Base-by-base conservation (phyloP, 2,888 invertebrate species). In the Harpalus rubripes region DNA sequence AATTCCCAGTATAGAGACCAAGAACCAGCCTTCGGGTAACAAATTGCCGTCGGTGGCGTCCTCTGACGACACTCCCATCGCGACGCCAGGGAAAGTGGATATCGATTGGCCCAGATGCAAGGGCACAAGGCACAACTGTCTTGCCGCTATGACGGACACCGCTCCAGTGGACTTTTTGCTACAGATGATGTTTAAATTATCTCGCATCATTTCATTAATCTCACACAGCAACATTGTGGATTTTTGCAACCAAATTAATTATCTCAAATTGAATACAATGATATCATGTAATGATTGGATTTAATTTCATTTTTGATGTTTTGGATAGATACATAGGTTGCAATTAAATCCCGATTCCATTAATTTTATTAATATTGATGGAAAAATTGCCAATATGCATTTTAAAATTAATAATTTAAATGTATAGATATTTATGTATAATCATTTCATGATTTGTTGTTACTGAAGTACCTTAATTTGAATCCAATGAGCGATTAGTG, bases 41-140 rank as follows among this genome's bases (percentile, higher is more conserved):
- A 72, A 79, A 80, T 79, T 72, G 78, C 22, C 72, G 65, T 16
- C 32, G 26, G 44, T 59, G 76, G 59, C 63, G 68, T 52, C 44
- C 44, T 52, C 44, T 32, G 44, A 12, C 12, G 44, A 52, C 44
- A 52, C 44, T 52, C 58, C 61, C 56, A 88, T 86, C 86, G 86
- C 86, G 88, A 88, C 86, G 88, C 88, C 88, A 89, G 88, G 87
- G 88, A 86, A 87, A 90, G 72, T 91, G 89, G 90, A 89, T 93
- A 94, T 94, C 93, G 93, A 94, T 94, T 93, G 93, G 92, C 93
- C 93, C 93, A 93, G 93, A 93, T 93, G 93, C 92, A 92, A 91
- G 91, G 91, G 91, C 92, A 88, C 87, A 88, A 32, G 91, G 91
- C 92, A 88, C 87, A 88, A 32, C 88, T 61, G 63, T 63, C 63